A percentile compares a stretch with the other conserved stretches of the same genome.
phyloP scores from a whole-genome alignment of 2,888 invertebrate species.

The Hipparchia sbordonii region DNA sequence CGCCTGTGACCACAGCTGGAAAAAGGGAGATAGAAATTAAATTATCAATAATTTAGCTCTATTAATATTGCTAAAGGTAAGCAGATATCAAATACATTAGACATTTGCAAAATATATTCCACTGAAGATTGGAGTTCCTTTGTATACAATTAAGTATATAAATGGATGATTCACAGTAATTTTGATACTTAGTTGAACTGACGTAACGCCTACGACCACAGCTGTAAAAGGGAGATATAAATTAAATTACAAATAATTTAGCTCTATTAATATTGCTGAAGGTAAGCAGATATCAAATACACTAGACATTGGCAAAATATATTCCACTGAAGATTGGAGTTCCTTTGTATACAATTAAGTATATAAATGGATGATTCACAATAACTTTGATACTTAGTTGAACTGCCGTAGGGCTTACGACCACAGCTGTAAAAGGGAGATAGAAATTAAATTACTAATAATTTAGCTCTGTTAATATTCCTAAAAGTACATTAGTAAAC shows the following conservation, averaged over 20 bases:
- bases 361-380: slow-evolving; percentile 40
- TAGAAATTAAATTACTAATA: not conserved
- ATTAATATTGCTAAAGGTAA: not conserved
- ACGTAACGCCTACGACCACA: slow-evolving; percentile 34
- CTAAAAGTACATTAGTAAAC: not conserved
- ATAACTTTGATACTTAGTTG: slow-evolving; percentile 26
- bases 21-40: slow-evolving; percentile 14
- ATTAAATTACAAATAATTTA: not conserved
- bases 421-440: slow-evolving; percentile 40
- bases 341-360: slow-evolving; percentile 33
- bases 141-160: slow-evolving; percentile 36
- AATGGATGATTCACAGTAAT: slow-evolving; percentile 42
- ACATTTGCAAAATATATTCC: slow-evolving; percentile 40
- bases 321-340: slow-evolving; percentile 42
- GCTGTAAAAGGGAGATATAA: slow-evolving; percentile 39
- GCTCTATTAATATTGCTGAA: not conserved
- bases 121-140: slow-evolving; percentile 38
- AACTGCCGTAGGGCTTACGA: slow-evolving; percentile 38
- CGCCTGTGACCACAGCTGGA: slow-evolving; percentile 42
- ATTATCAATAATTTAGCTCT: not conserved
- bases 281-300: not conserved
- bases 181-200: slow-evolving; percentile 26
- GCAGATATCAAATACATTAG: slow-evolving; percentile 1
- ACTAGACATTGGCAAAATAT: slow-evolving; percentile 34
- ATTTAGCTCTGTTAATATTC: not conserved